These are phyloP conservation scores for Melanostoma scalare DNA, from an alignment of 2,888 invertebrate species.

Conservation along the genomic window DNA sequence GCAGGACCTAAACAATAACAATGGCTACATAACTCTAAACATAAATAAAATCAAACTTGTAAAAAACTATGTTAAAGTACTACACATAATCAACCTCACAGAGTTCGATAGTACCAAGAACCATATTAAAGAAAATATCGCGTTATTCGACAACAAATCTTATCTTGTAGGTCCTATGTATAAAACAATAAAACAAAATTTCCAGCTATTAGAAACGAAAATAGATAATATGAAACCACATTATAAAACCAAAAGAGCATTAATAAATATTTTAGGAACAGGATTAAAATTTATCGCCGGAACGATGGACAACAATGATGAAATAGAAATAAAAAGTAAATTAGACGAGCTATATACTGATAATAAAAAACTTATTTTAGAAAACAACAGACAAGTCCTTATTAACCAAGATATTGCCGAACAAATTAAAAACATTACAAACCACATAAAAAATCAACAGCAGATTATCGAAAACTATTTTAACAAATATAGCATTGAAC, in stretches of 20 bases:
- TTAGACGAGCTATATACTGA: constrained; percentile 9
- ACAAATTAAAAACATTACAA: constrained; percentile 39
- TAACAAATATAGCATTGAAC: constrained; percentile 38
- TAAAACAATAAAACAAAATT: constrained; percentile 18
- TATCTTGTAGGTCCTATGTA: background rate
- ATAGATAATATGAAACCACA: constrained; percentile 12
- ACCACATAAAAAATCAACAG: constrained; percentile 25
- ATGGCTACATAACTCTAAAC: constrained; percentile 12
- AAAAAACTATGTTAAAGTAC: constrained; percentile 12
- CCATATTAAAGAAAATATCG: constrained; percentile 40
- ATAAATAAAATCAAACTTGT: background rate
- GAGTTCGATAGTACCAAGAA: constrained; percentile 43
- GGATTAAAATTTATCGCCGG: constrained; percentile 29
- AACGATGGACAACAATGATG: constrained; percentile 30
- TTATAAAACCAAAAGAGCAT: constrained; percentile 6
- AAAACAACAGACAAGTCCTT: constrained; percentile 26
- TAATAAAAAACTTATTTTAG: constrained; percentile 15
- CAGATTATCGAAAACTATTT: constrained; percentile 25
- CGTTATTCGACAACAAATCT: constrained; percentile 16
- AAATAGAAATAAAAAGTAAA: constrained; percentile 12
- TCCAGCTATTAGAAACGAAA: constrained; percentile 13
- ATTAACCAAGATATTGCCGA: constrained; percentile 12
- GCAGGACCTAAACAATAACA: constrained; percentile 9
- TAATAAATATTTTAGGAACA: constrained; percentile 24
- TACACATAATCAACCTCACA: constrained; percentile 23